Evolutionary conservation across 2,797 vertebrate species (phyloP), one percentile per base, ranked within the genome.

Genomic region (Betta splendens): DNA sequence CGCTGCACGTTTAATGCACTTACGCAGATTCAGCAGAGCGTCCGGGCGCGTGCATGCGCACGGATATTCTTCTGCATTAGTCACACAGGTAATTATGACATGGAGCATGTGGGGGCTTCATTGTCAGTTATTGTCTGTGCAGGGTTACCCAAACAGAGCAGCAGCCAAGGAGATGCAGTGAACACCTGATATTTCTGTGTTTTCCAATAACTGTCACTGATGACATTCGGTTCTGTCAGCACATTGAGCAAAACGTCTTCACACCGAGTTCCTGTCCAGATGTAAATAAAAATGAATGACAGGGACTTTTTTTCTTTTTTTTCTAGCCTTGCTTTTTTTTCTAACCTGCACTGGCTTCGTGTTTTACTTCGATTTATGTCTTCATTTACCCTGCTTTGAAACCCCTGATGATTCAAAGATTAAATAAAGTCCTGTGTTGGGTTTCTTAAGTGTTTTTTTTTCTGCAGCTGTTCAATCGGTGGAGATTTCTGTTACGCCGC

Each of bases 101-200:
- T 51, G 37, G 21, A 43, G 48, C 23, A 37, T 63, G 62, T 28
- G 22, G 43, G 13, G 52, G 49, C 23, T 35, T 57, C 18, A 55
- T 38, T 43, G 46, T 26, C 39, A 35, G 40, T 50, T 66, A 48
- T 55, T 53, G 69, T 70, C 33, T 21, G 16, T 73, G 59, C 70
- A 69, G 74, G 64, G 79, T 83, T 87, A 85, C 23, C 31, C 47
- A 89, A 90, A 87, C 75, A 83, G 5, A 65, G 23, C 18, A 9
- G 38, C 61, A 74, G 82, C 81, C 85, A 87, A n/a, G 81, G 37
- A 80, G 32, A 78, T 33, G 81, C 62, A 58, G 7, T 9, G 33
- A 69, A 76, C 71, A 72, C 60, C 71, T 63, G 71, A 77, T 77
- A 70, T 71, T 46, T 57, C 31, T 69, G 36, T 62, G 51, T 82